Percentiles rank a stretch among this genome's conserved stretches.
phyloP scores from a whole-genome alignment of 2,888 invertebrate species.

The Chymomyza caudatula region DNA sequence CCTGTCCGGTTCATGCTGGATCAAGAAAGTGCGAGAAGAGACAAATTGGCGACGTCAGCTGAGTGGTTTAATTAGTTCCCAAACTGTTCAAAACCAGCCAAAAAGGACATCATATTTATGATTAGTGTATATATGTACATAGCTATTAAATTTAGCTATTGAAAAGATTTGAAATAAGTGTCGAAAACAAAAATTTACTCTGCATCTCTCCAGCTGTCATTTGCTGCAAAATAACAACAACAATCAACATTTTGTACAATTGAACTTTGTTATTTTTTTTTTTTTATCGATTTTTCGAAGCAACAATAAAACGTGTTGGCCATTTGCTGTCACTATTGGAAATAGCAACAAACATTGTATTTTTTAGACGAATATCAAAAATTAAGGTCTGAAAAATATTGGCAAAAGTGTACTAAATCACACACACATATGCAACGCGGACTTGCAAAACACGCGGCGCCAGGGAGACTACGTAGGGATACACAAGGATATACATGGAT shows the following conservation, averaged over 20 bases:
- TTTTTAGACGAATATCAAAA: not conserved
- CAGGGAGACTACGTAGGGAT: constrained; percentile 66
- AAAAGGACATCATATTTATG: not conserved
- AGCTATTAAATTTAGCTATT: not conserved
- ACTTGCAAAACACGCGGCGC: constrained; percentile 63
- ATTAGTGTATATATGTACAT: not conserved
- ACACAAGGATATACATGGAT: constrained; percentile 47
- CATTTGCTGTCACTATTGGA: constrained; percentile 2
- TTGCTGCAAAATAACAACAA: not conserved
- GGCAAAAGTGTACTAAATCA: constrained; percentile 26
- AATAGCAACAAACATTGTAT: not conserved
- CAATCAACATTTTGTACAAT: not conserved
- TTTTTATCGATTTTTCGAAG: constrained; percentile 60
- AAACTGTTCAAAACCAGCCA: constrained; percentile 40
- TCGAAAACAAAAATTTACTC: constrained; percentile 9
- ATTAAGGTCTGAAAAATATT: not conserved
- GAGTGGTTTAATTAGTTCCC: not conserved
- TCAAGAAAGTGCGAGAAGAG: constrained; percentile 33
- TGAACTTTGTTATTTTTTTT: not conserved
- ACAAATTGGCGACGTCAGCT: not conserved
- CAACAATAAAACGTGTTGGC: constrained; percentile 18
- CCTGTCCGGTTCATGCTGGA: constrained; percentile 36
- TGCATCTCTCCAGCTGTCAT: not conserved
- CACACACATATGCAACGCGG: constrained; percentile 30
- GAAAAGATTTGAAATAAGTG: too few species aligned